A percentile compares a stretch with the other conserved stretches of the same genome.
phyloP scores from a whole-genome alignment of 2,797 vertebrate species.

The Siniperca undulata region DNA sequence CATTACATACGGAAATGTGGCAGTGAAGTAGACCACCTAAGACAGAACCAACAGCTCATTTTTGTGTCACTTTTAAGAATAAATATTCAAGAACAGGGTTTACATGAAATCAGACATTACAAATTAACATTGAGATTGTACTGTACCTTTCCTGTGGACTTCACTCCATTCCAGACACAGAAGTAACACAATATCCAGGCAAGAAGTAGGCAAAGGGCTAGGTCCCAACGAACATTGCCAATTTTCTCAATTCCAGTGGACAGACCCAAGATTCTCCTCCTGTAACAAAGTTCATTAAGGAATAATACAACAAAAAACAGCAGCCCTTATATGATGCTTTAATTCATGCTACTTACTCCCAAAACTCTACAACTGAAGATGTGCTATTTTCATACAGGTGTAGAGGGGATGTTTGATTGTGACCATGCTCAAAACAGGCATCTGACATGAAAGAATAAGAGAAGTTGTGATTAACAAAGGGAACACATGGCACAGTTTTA shows the following conservation, averaged over 20 bases:
- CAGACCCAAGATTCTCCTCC: conserved; percentile 92
- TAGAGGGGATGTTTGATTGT: conserved; percentile 80
- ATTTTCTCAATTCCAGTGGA: conserved; percentile 93
- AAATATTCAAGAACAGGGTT: neutral
- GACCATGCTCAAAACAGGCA: conserved; percentile 88
- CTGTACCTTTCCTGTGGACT: conserved; percentile 93
- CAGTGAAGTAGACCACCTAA: conserved; percentile 94
- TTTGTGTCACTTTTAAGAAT: neutral
- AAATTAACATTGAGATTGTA: neutral
- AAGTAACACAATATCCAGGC: conserved; percentile 96
- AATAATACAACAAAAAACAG: neutral
- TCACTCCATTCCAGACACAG: conserved; percentile 97
- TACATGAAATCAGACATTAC: neutral
- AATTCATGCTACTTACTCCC: conserved; percentile 85
- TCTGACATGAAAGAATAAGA: conserved; percentile 63
- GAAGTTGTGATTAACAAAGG: neutral
- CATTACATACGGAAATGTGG: conserved; percentile 96
- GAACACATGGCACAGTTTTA: neutral
- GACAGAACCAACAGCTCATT: conserved; percentile 12
- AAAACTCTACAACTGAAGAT: conserved; percentile 88
- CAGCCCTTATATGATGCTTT: neutral
- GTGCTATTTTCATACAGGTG: conserved; percentile 67
- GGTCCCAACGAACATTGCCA: conserved; percentile 93
- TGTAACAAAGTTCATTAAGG: conserved; percentile 60
- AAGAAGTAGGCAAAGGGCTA: conserved; percentile 92